These are phyloP conservation scores for Drosophila burlai DNA, from an alignment of 1,140 invertebrate species.

Conservation along the genomic window DNA sequence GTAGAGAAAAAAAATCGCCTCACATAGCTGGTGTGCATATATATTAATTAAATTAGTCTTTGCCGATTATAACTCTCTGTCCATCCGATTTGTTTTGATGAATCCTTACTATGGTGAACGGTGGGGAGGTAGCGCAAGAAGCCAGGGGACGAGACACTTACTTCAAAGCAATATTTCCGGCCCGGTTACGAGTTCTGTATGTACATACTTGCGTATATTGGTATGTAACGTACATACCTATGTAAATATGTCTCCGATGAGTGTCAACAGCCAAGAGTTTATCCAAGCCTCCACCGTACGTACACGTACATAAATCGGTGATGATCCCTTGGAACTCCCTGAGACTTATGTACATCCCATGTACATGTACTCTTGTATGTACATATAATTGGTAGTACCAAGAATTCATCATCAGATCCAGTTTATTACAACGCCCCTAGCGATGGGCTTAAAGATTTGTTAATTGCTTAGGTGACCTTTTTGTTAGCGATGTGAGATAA, in stretches of 20 bases:
- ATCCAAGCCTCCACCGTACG: conserved; percentile 13
- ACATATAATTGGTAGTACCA: conserved; percentile 3
- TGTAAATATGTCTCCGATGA: conserved; percentile 27
- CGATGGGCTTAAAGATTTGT: conserved; percentile 24
- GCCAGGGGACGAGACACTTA: background rate
- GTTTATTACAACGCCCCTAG: conserved; percentile 33
- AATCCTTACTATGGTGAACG: background rate
- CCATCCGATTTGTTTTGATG: conserved; percentile 6
- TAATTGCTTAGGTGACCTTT: conserved; percentile 32
- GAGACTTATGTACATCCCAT: background rate
- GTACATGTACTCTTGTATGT: background rate
- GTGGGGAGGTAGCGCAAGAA: background rate
- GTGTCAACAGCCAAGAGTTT: conserved; percentile 41
- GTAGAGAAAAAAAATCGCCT: conserved; percentile 19
- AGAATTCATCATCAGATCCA: conserved; percentile 19
- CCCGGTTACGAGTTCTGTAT: conserved; percentile 49
- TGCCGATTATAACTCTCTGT: conserved; percentile 16
- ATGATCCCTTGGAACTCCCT: background rate
- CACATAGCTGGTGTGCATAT: conserved; percentile 22
- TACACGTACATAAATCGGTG: conserved; percentile 5
- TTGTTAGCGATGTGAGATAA: conserved; percentile 31
- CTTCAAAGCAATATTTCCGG: conserved; percentile 15
- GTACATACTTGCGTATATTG: conserved; percentile 41
- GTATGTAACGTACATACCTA: conserved; percentile 37
- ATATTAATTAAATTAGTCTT: conserved; percentile 30